Percentiles rank a stretch among this genome's conserved stretches.
Evolutionary conservation across 1,140 invertebrate genomes (phyloP).

Genomic region (Vollenhovia emeryi): DNA sequence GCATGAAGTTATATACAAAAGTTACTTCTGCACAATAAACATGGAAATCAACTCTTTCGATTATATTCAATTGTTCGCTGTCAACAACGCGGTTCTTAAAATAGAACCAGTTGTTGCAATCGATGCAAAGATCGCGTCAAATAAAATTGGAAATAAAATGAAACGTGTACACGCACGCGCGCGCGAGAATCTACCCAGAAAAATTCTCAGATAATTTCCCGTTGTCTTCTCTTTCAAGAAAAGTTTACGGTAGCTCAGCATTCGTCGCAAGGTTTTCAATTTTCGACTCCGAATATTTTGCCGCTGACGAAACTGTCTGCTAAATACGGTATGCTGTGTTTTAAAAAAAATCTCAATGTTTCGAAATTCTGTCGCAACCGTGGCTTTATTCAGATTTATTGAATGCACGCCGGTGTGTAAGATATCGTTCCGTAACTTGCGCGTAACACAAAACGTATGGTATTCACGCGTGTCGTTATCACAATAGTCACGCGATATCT

Average conservation of each 20-base stretch:
- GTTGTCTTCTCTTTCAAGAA: not conserved
- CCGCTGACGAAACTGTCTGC: not conserved
- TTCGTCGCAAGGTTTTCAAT: not conserved
- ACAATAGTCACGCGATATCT: constrained; percentile 22
- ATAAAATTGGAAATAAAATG: not conserved
- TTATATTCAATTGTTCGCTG: not conserved
- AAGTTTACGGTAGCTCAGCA: not conserved
- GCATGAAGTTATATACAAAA: not conserved
- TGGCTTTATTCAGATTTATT: not conserved
- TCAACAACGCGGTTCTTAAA: not conserved
- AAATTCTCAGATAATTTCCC: not conserved
- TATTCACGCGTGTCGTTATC: constrained; percentile 30
- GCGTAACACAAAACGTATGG: not conserved
- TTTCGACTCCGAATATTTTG: not conserved
- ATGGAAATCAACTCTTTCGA: not conserved
- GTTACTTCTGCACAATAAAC: not conserved
- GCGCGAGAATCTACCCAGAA: not conserved
- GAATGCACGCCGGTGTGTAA: not conserved
- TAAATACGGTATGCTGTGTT: not conserved
- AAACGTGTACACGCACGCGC: no score
- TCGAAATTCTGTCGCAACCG: not conserved
- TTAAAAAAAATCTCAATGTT: not conserved
- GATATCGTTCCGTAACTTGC: constrained; percentile 12
- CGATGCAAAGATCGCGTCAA: not conserved
- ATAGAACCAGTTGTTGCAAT: not conserved